Evolutionary conservation across 2,888 invertebrate species (phyloP).

Genomic region (Aphidoletes aphidimyza): DNA sequence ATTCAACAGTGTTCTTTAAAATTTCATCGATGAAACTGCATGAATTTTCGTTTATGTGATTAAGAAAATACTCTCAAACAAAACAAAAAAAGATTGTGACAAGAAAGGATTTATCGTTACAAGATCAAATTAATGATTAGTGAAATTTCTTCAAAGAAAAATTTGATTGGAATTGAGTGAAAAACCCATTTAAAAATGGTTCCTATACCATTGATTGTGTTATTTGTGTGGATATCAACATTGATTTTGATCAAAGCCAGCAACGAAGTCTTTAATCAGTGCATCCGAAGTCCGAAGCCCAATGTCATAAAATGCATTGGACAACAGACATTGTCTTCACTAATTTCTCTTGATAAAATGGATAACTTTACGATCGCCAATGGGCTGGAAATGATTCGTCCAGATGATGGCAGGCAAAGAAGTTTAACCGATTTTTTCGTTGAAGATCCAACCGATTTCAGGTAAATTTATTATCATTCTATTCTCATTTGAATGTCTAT

Average conservation of each 20-base stretch:
- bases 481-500: not conserved
- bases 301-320: slow-evolving; percentile 75
- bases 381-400: slow-evolving; percentile 74
- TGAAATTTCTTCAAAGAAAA: not conserved
- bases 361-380: slow-evolving; percentile 75
- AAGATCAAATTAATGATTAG: too few relatives aligned
- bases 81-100: too few relatives aligned
- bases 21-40: too few relatives aligned
- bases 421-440: slow-evolving; percentile 76
- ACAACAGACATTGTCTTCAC: slow-evolving; percentile 73
- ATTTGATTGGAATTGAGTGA: not conserved
- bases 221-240: slow-evolving; percentile 20
- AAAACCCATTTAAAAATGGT: not conserved
- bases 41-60: too few relatives aligned
- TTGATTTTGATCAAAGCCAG: slow-evolving; percentile 32
- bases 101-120: too few relatives aligned
- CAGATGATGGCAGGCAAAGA: slow-evolving; percentile 72
- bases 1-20: too few relatives aligned
- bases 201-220: not conserved
- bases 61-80: too few relatives aligned
- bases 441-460: slow-evolving; percentile 79
- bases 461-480: slow-evolving; percentile 65
- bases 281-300: slow-evolving; percentile 61
- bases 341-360: slow-evolving; percentile 74
- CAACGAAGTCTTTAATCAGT: slow-evolving; percentile 12